phyloP scores from a whole-genome alignment of 2,113 vertebrate species.

The Gadus chalcogrammus region DNA sequence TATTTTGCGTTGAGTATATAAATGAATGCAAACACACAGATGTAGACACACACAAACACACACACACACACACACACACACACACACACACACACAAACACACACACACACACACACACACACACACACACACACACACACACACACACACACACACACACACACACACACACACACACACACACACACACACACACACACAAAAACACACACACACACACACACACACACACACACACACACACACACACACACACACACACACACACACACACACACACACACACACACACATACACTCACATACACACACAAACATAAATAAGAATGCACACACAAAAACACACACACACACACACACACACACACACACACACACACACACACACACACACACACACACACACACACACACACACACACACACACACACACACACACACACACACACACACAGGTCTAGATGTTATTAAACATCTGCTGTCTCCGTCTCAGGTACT shows the following conservation, averaged over 20 bases:
- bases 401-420: conserved; percentile 26
- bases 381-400: background rate
- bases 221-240: conserved; percentile 24
- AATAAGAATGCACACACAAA: conserved; percentile 18
- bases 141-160: conserved; percentile 29
- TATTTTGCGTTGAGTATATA: background rate
- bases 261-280: conserved; percentile 17
- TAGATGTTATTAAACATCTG: conserved; percentile 69
- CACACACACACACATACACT: conserved; percentile 33
- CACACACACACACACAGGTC: conserved; percentile 30
- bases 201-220: conserved; percentile 34
- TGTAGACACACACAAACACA: background rate
- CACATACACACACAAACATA: conserved; percentile 16
- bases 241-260: conserved; percentile 24
- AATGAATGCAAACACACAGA: background rate
- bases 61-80: background rate
- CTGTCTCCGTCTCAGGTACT: conserved; percentile 57
- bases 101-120: conserved; percentile 12
- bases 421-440: conserved; percentile 28
- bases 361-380: conserved; percentile 18
- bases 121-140: conserved; percentile 20
- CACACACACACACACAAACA: conserved; percentile 6
- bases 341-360: conserved; percentile 32
- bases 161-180: conserved; percentile 19
- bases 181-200: conserved; percentile 25